Percentiles rank a stretch among this genome's conserved stretches.
These are phyloP conservation scores for Rhinolophus sinicus DNA, from an alignment of 2,113 vertebrate genomes.

Conservation along the genomic window DNA sequence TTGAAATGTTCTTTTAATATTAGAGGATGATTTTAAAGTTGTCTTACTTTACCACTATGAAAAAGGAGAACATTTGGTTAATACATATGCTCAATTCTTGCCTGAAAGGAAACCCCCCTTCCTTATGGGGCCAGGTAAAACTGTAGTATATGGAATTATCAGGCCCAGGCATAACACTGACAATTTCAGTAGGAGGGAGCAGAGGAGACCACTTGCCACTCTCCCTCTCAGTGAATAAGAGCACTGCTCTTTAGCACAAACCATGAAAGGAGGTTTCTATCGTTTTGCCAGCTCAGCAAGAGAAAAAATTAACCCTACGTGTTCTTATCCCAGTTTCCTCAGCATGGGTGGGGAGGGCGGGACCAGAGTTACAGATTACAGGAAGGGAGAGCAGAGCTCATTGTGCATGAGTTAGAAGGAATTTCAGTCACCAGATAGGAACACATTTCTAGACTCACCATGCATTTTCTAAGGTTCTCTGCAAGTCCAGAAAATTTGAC, in stretches of 20 bases:
- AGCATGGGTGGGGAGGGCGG: background rate
- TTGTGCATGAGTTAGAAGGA: background rate
- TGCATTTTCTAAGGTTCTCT: conserved; percentile 51
- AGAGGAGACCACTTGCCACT: conserved; percentile 6
- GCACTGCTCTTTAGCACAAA: conserved; percentile 57
- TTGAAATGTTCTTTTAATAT: conserved; percentile 17
- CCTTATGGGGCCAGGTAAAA: background rate
- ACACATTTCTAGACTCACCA: conserved; percentile 11
- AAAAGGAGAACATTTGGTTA: conserved; percentile 52
- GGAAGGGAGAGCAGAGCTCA: background rate
- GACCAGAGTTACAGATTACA: background rate
- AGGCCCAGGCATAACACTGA: conserved; percentile 33
- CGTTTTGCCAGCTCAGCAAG: conserved; percentile 75
- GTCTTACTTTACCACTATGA: conserved; percentile 30
- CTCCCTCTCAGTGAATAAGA: background rate
- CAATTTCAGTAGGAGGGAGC: conserved; percentile 13
- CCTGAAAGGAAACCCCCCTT: background rate
- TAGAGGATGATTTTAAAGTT: conserved; percentile 5
- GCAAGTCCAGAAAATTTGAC: conserved; percentile 14
- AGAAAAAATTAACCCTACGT: conserved; percentile 72
- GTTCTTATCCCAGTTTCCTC: conserved; percentile 49
- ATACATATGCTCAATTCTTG: background rate
- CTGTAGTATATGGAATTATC: conserved; percentile 21
- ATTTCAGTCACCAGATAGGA: conserved; percentile 36
- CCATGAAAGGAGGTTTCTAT: conserved; percentile 67